A percentile compares a stretch with the other conserved stretches of the same genome.
Conservation (phyloP, 2,113 vertebrate genomes). For the Bombycilla garrulus region DNA sequence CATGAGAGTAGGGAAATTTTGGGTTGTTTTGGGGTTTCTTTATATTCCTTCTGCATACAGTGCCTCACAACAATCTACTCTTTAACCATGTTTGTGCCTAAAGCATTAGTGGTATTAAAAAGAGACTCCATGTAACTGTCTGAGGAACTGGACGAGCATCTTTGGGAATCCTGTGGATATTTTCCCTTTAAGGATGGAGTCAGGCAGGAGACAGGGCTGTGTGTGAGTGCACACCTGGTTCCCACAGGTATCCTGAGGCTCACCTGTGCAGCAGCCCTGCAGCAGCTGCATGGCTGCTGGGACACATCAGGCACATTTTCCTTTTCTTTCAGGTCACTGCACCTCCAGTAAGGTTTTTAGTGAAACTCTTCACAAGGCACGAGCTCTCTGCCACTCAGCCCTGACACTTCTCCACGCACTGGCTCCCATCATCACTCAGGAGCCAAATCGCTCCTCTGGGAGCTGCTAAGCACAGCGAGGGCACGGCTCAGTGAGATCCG, state of each 20-base stretch:
- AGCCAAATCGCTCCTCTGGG: not conserved
- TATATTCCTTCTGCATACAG: not conserved
- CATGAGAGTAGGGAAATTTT: fast-evolving
- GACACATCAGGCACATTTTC: not conserved
- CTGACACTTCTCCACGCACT: not conserved
- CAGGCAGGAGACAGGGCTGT: not conserved
- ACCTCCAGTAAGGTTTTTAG: not conserved
- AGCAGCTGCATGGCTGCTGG: not conserved
- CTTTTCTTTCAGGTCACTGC: not conserved
- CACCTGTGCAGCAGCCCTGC: not conserved
- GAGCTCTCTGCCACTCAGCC: not conserved
- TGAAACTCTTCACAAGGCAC: not conserved
- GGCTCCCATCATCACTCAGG: not conserved
- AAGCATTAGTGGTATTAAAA: not conserved
- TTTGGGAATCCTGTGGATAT: not conserved
- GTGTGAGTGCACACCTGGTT: not conserved
- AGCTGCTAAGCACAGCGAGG: not conserved
- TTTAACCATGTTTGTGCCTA: not conserved
- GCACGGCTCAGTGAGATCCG: not conserved
- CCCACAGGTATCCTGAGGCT: not conserved
- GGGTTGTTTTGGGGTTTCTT: not conserved
- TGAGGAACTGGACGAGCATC: not conserved
- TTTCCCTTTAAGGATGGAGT: not conserved
- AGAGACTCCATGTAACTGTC: not conserved
- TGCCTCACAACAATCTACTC: not conserved